Conservation (phyloP, 2,797 vertebrate species). For the Acropternis orthonyx region DNA sequence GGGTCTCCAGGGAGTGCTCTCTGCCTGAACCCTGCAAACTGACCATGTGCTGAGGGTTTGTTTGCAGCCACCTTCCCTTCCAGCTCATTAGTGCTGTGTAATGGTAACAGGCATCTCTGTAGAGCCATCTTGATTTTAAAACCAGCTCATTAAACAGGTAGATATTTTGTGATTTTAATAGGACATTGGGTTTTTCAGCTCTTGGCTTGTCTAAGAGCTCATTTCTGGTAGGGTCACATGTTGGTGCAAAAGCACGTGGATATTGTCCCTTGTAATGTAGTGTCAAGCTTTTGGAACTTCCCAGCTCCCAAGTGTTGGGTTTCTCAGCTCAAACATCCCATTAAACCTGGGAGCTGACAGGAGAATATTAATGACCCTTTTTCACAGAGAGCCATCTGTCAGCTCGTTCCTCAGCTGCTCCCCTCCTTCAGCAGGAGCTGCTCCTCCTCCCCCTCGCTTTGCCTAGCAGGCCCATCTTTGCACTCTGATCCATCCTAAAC, state of each 20-base stretch:
- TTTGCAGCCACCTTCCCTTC: not conserved
- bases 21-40: accelerated
- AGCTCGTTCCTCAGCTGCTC: slow-evolving; percentile 11
- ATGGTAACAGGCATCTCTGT: not conserved
- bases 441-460: not conserved
- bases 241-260: not conserved
- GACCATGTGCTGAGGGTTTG: accelerated
- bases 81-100: accelerated
- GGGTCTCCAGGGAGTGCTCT: accelerated
- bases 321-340: not conserved
- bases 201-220: not conserved
- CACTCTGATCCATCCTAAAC: not conserved
- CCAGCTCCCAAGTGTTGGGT: not conserved
- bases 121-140: accelerated
- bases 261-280: not conserved
- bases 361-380: not conserved
- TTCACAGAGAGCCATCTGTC: not conserved
- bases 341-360: not conserved
- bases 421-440: not conserved
- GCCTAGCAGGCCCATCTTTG: not conserved
- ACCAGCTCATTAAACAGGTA: not conserved
- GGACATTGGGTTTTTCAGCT: not conserved
- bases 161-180: accelerated
- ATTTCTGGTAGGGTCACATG: accelerated
- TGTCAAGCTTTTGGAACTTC: not conserved